Percentiles rank a stretch among this genome's conserved stretches.
These are phyloP conservation scores for Melanotus villosus DNA, from an alignment of 2,888 invertebrate genomes.

Conservation along the genomic window DNA sequence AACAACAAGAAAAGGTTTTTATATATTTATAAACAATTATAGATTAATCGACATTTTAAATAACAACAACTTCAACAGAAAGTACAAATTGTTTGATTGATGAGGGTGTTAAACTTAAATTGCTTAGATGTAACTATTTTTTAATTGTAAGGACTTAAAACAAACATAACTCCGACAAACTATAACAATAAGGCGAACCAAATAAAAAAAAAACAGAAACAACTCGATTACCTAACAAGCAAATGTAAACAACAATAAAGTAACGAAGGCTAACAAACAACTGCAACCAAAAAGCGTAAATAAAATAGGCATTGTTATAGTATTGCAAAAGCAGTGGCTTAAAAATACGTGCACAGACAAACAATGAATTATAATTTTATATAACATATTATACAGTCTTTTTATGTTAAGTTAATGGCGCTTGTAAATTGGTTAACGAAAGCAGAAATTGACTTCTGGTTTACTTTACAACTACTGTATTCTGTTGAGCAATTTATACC, in stretches of 20 bases:
- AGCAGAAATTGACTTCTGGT: slow-evolving; percentile 47
- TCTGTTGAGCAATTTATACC: slow-evolving; percentile 66
- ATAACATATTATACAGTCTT: slow-evolving; percentile 11
- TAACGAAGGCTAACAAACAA: slow-evolving; percentile 19
- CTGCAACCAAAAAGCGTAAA: neutral
- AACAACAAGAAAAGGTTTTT: too few species aligned
- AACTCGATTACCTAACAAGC: slow-evolving; percentile 10
- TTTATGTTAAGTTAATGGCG: slow-evolving; percentile 40
- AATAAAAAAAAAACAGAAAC: slow-evolving; percentile 47
- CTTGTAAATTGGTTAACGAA: slow-evolving; percentile 37
- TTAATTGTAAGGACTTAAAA: too few species aligned
- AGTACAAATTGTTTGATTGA: too few species aligned
- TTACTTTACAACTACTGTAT: slow-evolving; percentile 68
- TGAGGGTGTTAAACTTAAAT: too few species aligned
- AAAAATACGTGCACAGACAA: slow-evolving; percentile 1
- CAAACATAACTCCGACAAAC: too few species aligned
- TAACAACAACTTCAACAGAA: too few species aligned
- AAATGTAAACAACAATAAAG: slow-evolving; percentile 2
- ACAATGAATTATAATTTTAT: neutral
- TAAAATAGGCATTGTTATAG: neutral
- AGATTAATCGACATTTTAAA: too few species aligned
- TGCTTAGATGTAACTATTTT: too few species aligned
- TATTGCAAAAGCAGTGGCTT: neutral
- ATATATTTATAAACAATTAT: too few species aligned
- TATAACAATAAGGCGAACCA: too few species aligned